phyloP scores from a whole-genome alignment of 2,797 vertebrate genomes.

The Sebastes baramenuke region DNA sequence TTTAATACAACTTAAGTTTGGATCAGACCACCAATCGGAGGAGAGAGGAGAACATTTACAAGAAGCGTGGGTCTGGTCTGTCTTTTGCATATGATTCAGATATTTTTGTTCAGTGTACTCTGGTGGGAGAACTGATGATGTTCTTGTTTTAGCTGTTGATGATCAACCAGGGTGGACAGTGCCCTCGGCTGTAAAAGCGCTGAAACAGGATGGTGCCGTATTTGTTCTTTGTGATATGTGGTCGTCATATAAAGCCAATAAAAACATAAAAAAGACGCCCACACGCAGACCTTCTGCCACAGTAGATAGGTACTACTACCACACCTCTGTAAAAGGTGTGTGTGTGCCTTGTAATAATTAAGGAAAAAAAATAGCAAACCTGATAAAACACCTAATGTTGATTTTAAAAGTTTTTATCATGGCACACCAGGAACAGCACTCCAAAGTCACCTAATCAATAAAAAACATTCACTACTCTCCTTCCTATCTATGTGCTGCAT shows the following conservation, averaged over 20 bases:
- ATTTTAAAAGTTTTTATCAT: neutral
- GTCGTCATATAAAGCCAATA: slow-evolving; percentile 1
- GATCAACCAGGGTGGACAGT: slow-evolving; percentile 38
- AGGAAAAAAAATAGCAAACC: neutral
- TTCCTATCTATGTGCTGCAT: neutral
- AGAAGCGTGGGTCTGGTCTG: neutral
- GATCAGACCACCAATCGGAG: neutral
- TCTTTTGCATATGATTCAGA: neutral
- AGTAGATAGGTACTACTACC: neutral
- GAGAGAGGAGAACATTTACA: neutral
- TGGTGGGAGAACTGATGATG: neutral
- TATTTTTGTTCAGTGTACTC: neutral
- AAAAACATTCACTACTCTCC: neutral
- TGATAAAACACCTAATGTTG: neutral
- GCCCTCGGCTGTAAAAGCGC: slow-evolving; percentile 25
- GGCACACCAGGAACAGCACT: accelerated
- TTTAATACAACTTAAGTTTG: neutral
- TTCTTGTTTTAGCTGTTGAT: slow-evolving; percentile 52
- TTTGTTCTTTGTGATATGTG: slow-evolving; percentile 2
- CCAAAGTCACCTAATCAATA: slow-evolving; percentile 2
- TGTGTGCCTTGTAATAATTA: neutral
- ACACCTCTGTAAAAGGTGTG: neutral
- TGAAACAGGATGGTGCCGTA: slow-evolving; percentile 39
- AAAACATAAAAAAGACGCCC: slow-evolving; percentile 42
- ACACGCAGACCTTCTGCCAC: neutral